Percentiles rank a stretch among this genome's conserved stretches.
phyloP scores from a whole-genome alignment of 2,113 vertebrate species.

The Sinocyclocheilus maitianheensis region DNA sequence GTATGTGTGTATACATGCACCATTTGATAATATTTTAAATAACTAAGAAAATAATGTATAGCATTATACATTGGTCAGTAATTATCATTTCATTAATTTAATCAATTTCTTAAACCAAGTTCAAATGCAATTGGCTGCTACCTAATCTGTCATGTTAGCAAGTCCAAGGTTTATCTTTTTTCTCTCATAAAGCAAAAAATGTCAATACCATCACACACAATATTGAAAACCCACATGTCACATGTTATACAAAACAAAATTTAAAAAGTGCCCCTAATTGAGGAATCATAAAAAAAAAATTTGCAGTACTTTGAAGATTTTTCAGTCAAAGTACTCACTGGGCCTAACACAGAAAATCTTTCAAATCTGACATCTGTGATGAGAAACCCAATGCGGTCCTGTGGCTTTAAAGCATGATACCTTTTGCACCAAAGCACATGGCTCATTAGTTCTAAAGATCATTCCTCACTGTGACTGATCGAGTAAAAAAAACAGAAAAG shows the following conservation, averaged over 20 bases:
- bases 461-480: slow-evolving; percentile 28
- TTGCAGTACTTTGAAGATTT: not conserved
- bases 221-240: not conserved
- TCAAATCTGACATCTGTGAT: not conserved
- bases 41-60: no score
- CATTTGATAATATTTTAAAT: no score
- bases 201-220: not conserved
- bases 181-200: not conserved
- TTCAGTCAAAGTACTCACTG: not conserved
- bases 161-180: not conserved
- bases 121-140: not conserved
- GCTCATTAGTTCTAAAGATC: slow-evolving; percentile 33
- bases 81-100: not conserved
- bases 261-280: not conserved
- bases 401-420: not conserved
- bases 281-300: not conserved
- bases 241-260: not conserved
- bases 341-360: not conserved
- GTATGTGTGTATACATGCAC: no score
- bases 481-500: not conserved
- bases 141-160: not conserved
- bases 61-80: not conserved
- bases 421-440: not conserved
- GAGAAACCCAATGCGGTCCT: not conserved
- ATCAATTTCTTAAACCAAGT: not conserved